Evolutionary conservation across 2,888 invertebrate genomes (phyloP), one percentile per base, ranked within the genome.

Genomic region (Lithosia quadra): DNA sequence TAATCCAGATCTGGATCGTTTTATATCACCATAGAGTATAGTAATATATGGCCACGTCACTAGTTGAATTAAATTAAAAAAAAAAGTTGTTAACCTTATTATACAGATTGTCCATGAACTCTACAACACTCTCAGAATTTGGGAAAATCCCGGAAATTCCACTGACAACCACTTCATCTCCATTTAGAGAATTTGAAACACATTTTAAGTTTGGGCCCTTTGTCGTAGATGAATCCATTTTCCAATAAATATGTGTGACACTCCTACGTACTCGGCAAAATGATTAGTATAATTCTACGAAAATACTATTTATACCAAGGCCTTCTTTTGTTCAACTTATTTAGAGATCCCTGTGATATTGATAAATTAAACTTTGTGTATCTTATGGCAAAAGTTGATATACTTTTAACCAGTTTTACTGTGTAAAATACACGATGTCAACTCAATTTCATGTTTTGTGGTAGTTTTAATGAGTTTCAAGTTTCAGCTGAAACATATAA

Each of bases 121-220:
- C 96, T 58, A 95, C 88, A 66, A 97, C 93, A 84, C 96, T 96
- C 49, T 96, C 95, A 0, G 97, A 97, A 75, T 97, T 96, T 0
- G 98, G 98, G 83, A 97, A 97, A 66, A 96, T 86, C 22, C 96
- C 97, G 5, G 96, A 91, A 28, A 96, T 90, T 8, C 97, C 97
- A 69, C 95, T 91, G 72, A 97, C 96, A 18, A 96, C 95, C 21
- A 96, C 89, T 80, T 96, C 95, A 68, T 95, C 95, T 9, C 95
- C 96, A 28, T 74, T 72, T 63, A 78, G 59, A 63, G 71, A 24
- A 39, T 53, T 68, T 65, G 61, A 1, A 61, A 36, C 36, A 53
- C 24, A 43, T n/a, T 57, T 62, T 15, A 34, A 49, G 58, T 39
- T 57, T 43, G 24, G 22, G 10, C 55, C 60, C 24, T 15, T 53